Evolutionary conservation across 92 coral and sea anemone species (phyloP), one percentile per base, ranked within the genome.

Genomic region (Meandrina meandrites): DNA sequence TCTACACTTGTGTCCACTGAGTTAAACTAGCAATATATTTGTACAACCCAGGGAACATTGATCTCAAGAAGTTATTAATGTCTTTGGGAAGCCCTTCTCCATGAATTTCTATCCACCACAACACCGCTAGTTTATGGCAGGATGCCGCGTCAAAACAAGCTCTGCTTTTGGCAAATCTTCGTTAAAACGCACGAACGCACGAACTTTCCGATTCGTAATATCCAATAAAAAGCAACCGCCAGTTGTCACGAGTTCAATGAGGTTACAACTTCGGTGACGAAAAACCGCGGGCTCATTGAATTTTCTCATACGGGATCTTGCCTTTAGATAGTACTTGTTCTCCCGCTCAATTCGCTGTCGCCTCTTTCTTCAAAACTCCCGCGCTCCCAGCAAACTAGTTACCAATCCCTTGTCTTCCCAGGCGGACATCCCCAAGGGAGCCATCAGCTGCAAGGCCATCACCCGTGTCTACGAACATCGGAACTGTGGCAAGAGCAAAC

Each of bases 351-450:
- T 3, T 66, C 71, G 6, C 35, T 4, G 17, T 66, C 35, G 34
- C 71, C 71, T 9, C 71, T 28, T 27, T 9, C 67, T 58, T 58
- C 67, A 1, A 21, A 22, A 58, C 67, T 58, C 67, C 34, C 70
- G 6, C 71, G 31, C 35, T 27, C 10, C 17, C 35, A 14, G 18
- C 17, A 27, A 27, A 28, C 32, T 66, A 48, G 16, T 36, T 76
- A 64, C 21, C 40, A 37, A 47, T 67, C 73, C 34, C 9, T 31
- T 79, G 2, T 81, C 77, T 57, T 79, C 58, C 34, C 80, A 95
- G 96, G 92, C 94, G 78, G 94, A 93, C 75, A 90, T 83, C 45
- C 99, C 99, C 14, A 97, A 97, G 88, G 99, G 99, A n/a, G 99
- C 98, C 40, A 97, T 97, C 57, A 92, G 94, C 73, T 97, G 95